Percentiles rank a stretch among this genome's conserved stretches.
These are phyloP conservation scores for Dasysyrphus tricinctus DNA, from an alignment of 2,888 invertebrate genomes.

Conservation along the genomic window DNA sequence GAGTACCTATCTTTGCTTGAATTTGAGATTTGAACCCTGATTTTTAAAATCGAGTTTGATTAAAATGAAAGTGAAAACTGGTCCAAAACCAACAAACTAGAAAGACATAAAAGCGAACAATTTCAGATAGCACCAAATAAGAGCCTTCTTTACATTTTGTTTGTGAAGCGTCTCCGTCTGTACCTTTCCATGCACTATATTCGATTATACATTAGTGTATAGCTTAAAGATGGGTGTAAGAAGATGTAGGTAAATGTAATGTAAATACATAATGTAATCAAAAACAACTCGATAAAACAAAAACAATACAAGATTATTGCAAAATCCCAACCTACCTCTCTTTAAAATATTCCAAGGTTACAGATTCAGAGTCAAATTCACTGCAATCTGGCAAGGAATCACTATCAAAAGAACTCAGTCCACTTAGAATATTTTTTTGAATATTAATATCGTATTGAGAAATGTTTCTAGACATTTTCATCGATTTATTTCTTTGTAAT, in stretches of 20 bases:
- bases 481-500: not conserved
- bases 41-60: no score
- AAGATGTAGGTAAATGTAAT: not conserved
- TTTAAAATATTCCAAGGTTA: conserved; percentile 84
- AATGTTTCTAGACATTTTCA: conserved; percentile 58
- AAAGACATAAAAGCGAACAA: no score
- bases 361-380: conserved; percentile 85
- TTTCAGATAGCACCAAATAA: no score
- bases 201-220: no score
- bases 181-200: no score
- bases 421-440: conserved; percentile 82
- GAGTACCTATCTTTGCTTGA: no score
- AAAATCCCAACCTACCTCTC: conserved; percentile 82
- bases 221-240: no score
- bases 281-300: not conserved
- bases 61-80: no score
- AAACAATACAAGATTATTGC: not conserved
- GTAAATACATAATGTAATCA: not conserved
- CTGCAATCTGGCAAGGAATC: conserved; percentile 85
- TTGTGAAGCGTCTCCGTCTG: no score
- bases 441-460: conserved; percentile 43
- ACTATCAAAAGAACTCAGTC: conserved; percentile 84
- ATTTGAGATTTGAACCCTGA: no score
- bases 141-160: no score
- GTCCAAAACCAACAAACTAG: no score